Evolutionary conservation across 2,113 vertebrate genomes (phyloP).

Genomic region (Fulmarus glacialis): DNA sequence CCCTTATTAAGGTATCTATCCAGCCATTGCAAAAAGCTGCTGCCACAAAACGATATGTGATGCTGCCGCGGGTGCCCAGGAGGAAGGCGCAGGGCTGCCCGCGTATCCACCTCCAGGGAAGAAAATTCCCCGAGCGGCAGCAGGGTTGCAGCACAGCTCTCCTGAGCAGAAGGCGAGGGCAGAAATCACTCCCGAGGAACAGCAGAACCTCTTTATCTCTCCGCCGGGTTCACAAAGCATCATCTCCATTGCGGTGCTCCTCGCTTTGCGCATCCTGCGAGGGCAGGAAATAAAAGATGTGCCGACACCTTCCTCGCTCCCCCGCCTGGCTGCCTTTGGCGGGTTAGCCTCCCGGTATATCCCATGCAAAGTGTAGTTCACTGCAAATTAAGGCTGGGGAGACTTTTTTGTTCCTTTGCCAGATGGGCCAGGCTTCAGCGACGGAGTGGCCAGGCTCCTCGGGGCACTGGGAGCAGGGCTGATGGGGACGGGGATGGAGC

Average conservation of each 20-base stretch:
- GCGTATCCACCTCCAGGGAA: rapidly evolving
- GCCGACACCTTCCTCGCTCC: background rate
- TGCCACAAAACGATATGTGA: background rate
- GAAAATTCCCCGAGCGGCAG: rapidly evolving
- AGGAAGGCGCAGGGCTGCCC: background rate
- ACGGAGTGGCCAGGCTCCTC: background rate
- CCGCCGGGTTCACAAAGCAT: rapidly evolving
- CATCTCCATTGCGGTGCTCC: rapidly evolving
- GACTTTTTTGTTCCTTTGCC: background rate
- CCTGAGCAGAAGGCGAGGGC: background rate
- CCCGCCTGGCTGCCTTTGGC: rapidly evolving
- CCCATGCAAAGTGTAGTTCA: background rate
- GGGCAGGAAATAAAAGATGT: background rate
- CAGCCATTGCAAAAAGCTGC: background rate
- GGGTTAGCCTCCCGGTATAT: too few species aligned
- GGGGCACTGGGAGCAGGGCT: too few species aligned
- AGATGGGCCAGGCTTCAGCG: background rate
- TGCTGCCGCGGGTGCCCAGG: background rate
- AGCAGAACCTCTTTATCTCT: background rate
- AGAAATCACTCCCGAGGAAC: background rate
- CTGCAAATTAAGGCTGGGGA: background rate
- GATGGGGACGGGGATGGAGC: background rate
- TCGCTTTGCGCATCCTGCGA: rapidly evolving
- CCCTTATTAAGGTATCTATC: background rate
- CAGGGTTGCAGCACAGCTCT: background rate